Base-by-base conservation (phyloP, 2,797 vertebrate genomes). In the Melopsittacus undulatus region DNA sequence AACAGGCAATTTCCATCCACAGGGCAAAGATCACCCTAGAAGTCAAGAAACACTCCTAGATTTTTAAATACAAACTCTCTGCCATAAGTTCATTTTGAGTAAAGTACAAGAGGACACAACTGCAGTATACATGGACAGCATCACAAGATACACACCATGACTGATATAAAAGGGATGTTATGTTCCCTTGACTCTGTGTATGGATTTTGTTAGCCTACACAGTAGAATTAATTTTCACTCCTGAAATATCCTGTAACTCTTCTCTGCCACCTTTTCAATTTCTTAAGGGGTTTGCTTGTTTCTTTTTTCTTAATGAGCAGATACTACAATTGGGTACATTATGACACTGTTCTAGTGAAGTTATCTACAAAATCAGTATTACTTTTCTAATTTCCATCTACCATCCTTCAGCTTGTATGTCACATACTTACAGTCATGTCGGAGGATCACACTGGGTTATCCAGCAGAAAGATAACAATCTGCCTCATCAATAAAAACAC, bases 141-240 rank as follows among this genome's bases (percentile, higher is more conserved):
- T 15, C 38, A 54, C 7, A 67, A 52, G 73, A 73, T 5, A 45
- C 5, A 38, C 2, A 46, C 22, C 14, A 26, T 4, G 81, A 32
- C 0, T 36, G 7, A 4, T 63, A 69, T 4, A 51, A 66, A 83
- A n/a, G 2, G 2, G 23, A 52, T n/a, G 7, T 19, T 67, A 45
- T 13, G 7, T 32, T 5, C 12, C 13, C 43, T 67, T 2, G 1
- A 61, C 19, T n/a, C 1, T 13, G 12, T 7, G 7, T 6, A 11
- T 23, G 11, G 26, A 49, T 64, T 66, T 38, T 30, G 27, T 51
- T 19, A 43, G 57, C 23, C 16, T 54, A 14, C 18, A 46, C 5
- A 61, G 10, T 3, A 4, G 0, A 68, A 26, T 20, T 12, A 42
- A 34, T 68, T 72, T 56, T 29, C 36, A 34, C 15, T 64, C 15